Evolutionary conservation across 1,140 invertebrate genomes (phyloP).

Genomic region (Nomia melanderi): DNA sequence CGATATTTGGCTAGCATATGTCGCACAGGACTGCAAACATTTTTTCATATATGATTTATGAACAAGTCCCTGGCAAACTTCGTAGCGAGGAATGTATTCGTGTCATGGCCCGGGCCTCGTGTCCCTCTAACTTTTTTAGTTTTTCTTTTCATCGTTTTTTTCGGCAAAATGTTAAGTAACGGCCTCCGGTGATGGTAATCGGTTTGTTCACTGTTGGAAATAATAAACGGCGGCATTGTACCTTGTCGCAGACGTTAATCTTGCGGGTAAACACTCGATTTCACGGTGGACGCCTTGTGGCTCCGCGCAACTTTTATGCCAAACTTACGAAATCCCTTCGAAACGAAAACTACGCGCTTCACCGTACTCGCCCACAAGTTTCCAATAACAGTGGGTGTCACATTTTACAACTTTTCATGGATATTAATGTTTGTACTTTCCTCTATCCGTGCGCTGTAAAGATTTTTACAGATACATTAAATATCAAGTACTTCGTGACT

Average conservation of each 20-base stretch:
- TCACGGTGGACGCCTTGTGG: slow-evolving; percentile 13
- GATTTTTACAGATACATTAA: background rate
- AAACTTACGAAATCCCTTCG: slow-evolving; percentile 40
- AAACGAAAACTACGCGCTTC: background rate
- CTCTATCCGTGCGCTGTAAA: background rate
- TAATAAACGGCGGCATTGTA: slow-evolving; percentile 59
- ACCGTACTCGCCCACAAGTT: background rate
- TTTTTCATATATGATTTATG: slow-evolving; percentile 62
- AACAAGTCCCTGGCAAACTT: slow-evolving; percentile 53
- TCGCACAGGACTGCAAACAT: slow-evolving; percentile 44
- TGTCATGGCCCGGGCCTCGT: slow-evolving; percentile 50
- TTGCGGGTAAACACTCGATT: slow-evolving; percentile 48
- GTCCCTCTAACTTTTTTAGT: slow-evolving; percentile 25
- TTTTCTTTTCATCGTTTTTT: slow-evolving; percentile 20
- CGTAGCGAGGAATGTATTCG: slow-evolving; percentile 49
- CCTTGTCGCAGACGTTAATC: slow-evolving; percentile 50
- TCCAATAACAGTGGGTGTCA: background rate
- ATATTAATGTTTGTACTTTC: background rate
- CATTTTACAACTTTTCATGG: background rate
- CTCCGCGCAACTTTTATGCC: slow-evolving; percentile 28
- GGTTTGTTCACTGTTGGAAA: slow-evolving; percentile 50
- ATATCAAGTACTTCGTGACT: background rate
- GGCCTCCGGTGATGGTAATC: slow-evolving; percentile 45
- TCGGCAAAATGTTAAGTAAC: slow-evolving; percentile 57
- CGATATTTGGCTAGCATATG: slow-evolving; percentile 53